Evolutionary conservation across 2,113 vertebrate genomes (phyloP).

Genomic region (Hydrolagus affinis): DNA sequence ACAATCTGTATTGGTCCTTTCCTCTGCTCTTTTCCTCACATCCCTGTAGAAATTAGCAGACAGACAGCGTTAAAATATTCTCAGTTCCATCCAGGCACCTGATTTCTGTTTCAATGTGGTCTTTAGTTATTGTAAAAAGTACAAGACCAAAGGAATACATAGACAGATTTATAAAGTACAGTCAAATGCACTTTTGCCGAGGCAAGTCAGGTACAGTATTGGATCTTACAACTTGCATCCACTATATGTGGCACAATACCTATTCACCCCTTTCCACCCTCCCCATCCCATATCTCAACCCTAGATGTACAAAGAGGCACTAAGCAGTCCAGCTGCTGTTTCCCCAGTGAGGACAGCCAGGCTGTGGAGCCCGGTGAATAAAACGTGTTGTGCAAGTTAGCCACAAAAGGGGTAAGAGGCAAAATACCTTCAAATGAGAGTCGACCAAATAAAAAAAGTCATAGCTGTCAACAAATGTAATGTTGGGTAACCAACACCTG

Average conservation of each 20-base stretch:
- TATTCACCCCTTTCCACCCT: background rate
- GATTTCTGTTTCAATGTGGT: no score
- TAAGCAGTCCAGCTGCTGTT: background rate
- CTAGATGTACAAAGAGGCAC: background rate
- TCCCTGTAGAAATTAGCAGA: conserved; percentile 54
- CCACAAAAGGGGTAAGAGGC: no score
- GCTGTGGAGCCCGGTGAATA: no score
- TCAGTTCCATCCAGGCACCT: no score
- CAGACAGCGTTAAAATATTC: background rate
- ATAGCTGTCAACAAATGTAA: background rate
- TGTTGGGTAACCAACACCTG: background rate
- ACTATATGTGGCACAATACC: background rate
- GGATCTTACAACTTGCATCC: background rate
- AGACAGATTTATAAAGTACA: background rate
- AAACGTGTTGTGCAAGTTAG: no score
- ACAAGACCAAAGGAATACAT: background rate
- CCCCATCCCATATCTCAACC: background rate
- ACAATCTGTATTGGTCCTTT: conserved; percentile 54
- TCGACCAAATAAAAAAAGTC: background rate
- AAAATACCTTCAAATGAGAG: no score
- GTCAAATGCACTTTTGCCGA: background rate
- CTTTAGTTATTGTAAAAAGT: no score
- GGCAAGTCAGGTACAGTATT: background rate
- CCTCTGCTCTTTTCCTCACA: conserved; percentile 65
- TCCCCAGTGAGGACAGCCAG: background rate